Evolutionary conservation across 2,113 vertebrate species (phyloP), one percentile per base, ranked within the genome.

Genomic region (Cyprinodon brontotheroides): DNA sequence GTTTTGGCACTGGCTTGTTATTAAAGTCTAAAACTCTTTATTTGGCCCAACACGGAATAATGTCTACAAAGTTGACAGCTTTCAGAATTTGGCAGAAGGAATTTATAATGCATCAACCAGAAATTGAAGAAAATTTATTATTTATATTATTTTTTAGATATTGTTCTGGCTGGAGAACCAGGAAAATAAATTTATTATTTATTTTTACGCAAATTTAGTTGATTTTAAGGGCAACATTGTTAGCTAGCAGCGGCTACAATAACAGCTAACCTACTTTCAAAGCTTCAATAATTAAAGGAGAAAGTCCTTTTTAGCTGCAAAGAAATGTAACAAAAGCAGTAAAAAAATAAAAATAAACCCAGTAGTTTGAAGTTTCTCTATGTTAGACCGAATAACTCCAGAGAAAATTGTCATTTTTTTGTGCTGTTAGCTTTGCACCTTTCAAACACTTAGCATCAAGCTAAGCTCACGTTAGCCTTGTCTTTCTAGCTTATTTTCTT

Each of bases 191-290:
- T n/a, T 57, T n/a, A 57, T 57, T n/a, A 20, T n/a, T 29, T 4
- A 3, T 37, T 57, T 53, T 9, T 3, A 14, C 17, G n/a, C 50
- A n/a, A 9, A 57, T 57, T 20, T 17, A 9, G 17, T 20, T 9
- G 6, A 57, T n/a, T 57, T n/a, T 53, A 53, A 48, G 0, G 36
- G 38, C n/a, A 48, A 36, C 64, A 48, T 43, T 36, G 65, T 74
- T 79, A 66, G 77, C 75, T 67, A 10, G 37, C 17, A 75, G 22
- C 4, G 68, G 39, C 61, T 41, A 57, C 6, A 1, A 36, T 20
- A 66, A 78, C 64, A 20, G 43, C 2, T 86, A 84, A 86, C 81
- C 84, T 69, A 88, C 48, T 81, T 81, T 67, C 20, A 60, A n/a
- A 59, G 39, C 17, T 39, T 67, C 62, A 63, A 57, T 63, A 40